A percentile compares a stretch with the other conserved stretches of the same genome.
Conservation (phyloP, 2,113 vertebrate genomes). For the Propithecus coquereli region DNA sequence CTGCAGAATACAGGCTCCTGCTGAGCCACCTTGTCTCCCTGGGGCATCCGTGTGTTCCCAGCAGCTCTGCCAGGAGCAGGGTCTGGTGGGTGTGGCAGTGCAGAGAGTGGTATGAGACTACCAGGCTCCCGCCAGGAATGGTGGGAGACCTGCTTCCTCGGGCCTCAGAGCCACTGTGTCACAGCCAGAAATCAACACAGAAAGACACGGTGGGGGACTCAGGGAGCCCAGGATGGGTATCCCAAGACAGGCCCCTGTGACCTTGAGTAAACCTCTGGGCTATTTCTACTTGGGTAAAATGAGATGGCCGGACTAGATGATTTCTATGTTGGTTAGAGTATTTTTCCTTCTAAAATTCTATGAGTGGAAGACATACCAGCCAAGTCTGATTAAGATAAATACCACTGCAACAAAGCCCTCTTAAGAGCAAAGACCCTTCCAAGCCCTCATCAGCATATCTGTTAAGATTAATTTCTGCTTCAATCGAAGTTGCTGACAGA, state of each 20-base stretch:
- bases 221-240: neutral
- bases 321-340: neutral
- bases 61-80: neutral
- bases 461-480: constrained; percentile 49
- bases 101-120: neutral
- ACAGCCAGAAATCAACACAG: neutral
- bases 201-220: neutral
- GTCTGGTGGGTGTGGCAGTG: neutral
- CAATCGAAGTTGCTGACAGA: constrained; percentile 42
- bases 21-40: no score
- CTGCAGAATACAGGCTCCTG: neutral
- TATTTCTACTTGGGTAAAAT: neutral
- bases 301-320: neutral
- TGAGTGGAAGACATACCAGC: neutral
- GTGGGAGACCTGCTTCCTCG: neutral
- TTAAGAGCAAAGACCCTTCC: neutral
- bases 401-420: neutral
- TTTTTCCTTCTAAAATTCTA: neutral
- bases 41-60: neutral
- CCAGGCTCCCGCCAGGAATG: neutral
- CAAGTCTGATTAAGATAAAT: constrained; percentile 40
- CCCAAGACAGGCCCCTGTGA: neutral
- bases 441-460: neutral
- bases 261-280: neutral
- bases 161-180: neutral